Percentiles rank a stretch among this genome's conserved stretches.
Evolutionary conservation across 2,113 vertebrate genomes (phyloP).

Genomic region (Penelope pileata): DNA sequence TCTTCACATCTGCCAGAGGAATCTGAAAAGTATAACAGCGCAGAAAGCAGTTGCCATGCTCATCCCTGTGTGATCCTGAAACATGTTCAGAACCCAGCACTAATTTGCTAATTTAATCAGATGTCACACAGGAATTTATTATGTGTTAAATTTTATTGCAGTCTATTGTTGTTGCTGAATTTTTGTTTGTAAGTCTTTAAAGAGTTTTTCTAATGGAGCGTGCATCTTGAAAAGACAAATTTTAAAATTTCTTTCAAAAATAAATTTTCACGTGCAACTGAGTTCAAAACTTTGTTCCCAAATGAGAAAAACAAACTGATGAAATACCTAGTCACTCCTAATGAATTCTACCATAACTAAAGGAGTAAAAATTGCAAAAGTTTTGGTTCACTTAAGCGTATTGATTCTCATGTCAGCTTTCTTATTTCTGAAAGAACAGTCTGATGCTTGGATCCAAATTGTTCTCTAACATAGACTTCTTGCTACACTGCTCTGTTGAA

Average conservation of each 20-base stretch:
- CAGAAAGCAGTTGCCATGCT: not conserved
- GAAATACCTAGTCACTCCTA: not conserved
- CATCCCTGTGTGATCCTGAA: not conserved
- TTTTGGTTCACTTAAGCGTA: not conserved
- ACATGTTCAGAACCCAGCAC: not conserved
- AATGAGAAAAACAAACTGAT: not conserved
- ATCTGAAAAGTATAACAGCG: not conserved
- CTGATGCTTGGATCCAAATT: not conserved
- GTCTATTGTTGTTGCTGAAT: not conserved
- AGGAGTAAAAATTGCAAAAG: not conserved
- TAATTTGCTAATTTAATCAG: not conserved
- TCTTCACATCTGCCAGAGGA: not conserved
- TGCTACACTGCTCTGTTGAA: slow-evolving; percentile 32
- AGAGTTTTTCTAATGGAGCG: not conserved
- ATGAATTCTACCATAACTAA: not conserved
- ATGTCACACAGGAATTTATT: not conserved
- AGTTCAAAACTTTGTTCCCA: not conserved
- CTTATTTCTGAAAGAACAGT: not conserved
- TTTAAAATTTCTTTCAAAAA: not conserved
- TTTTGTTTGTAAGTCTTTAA: not conserved
- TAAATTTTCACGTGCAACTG: not conserved
- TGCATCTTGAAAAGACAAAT: not conserved
- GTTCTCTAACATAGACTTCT: not conserved
- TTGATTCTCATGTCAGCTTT: not conserved
- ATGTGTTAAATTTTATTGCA: not conserved